Evolutionary conservation across 2,888 invertebrate species (phyloP), one percentile per base, ranked within the genome.

Genomic region (Sesia bembeciformis): DNA sequence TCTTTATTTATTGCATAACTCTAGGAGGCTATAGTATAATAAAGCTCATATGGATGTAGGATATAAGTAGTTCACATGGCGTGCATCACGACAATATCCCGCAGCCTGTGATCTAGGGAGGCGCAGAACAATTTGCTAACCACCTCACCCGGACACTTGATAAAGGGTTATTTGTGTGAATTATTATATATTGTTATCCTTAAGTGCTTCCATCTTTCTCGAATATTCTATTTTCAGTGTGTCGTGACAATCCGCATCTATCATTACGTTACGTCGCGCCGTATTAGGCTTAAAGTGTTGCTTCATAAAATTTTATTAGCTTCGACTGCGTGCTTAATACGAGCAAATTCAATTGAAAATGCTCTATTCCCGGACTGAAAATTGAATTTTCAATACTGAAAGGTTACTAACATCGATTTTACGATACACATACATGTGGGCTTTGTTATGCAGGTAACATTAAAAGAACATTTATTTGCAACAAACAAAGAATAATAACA

Each of bases 121-220:
- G 68, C 66, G 62, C 68, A 68, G 65, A 68, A 68, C 76, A 72
- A 66, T 70, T 68, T 68, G 67, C 68, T 70, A 70, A 71, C 69
- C 69, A 61, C 67, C 63, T 63, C 60, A 39, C 39, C 38, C 38
- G 53, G 60, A 59, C 58, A 60, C 63, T 60, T 67, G 62, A 70
- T 68, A 70, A 81, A 81, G 81, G 80, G 80, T 75, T 81, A 74
- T 81, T 77, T 67, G 57, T 62, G 57, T 76, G 74, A 80, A 70
- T 71, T 79, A 80, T 79, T 74, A 68, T 74, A 68, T 71, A 73
- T 72, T 74, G 68, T 69, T 72, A 72, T 64, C 61, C 60, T 62
- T 59, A 62, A 66, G 59, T 59, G 61, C 60, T 55, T 50, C 53
- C 54, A 56, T 61, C 51, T 53, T 55, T 58, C 53, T 50, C 38